Evolutionary conservation across 2,113 vertebrate genomes (phyloP), one percentile per base, ranked within the genome.

Genomic region (Noctilio leporinus): DNA sequence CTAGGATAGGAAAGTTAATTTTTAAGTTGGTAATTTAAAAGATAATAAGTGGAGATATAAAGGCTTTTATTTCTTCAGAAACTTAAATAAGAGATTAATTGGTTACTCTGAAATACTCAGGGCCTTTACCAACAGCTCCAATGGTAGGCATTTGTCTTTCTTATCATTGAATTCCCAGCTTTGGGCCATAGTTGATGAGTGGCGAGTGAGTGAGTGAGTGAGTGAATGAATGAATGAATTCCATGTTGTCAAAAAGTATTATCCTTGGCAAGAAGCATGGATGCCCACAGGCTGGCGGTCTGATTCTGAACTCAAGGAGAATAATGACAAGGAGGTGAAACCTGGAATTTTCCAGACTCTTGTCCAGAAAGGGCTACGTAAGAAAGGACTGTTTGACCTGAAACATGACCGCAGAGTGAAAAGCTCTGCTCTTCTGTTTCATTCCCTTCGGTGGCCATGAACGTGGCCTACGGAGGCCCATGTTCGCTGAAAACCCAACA

Each of bases 331-430:
- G 83, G 57, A 72, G 59, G 70, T 16, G 19, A 86, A 67, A 93
- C 33, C 15, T 80, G 95, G 96, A 93, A 96, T 96, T 97, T 97
- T 97, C 97, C 95, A 88, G 53, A 93, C 35, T 62, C 43, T 73
- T 67, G 95, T 76, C 77, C 87, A 45, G 70, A 40, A 94, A 94
- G 84, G n/a, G 26, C 67, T 76, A 38, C 15, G 55, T 77, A 67
- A 84, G 90, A 92, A 80, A 96, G 57, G 84, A 59, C 64, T 38
- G 11, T 85, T 55, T 97, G 95, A 96, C 80, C 96, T 96, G 93
- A 96, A 97, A 96, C 81, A 45, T 93, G 96, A 94, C 55, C 75
- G 1, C 0, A 3, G 59, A 33, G 62, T 51, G 40, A 73, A 75
- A 93, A 86, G 43, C 75, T 86, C 24, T 38, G 77, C 40, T 86